Percentiles rank a stretch among this genome's conserved stretches.
Conservation (phyloP, 2,888 invertebrate species). For the Tipula lateralis region DNA sequence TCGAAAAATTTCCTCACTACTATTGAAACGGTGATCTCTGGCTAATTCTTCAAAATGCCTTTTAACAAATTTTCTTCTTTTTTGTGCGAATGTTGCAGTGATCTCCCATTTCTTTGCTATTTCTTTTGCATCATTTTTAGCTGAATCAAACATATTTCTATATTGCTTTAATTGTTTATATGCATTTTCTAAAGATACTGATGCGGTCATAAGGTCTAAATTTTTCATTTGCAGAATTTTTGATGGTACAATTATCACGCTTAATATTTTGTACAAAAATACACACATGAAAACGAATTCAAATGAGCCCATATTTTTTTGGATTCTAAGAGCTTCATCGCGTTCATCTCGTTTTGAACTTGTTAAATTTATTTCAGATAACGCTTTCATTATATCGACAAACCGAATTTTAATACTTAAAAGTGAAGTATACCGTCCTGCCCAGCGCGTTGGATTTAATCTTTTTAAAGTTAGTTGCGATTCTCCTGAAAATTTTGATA, state of each 20-base stretch:
- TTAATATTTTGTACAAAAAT: slow-evolving; percentile 19
- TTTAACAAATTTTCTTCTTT: neutral
- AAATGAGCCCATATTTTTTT: slow-evolving; percentile 20
- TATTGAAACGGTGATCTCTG: too few relatives aligned
- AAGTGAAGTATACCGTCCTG: neutral
- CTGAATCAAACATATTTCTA: too few relatives aligned
- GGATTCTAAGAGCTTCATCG: neutral
- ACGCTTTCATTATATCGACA: slow-evolving; percentile 20
- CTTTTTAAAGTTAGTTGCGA: neutral
- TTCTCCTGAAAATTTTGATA: neutral
- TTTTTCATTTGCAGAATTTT: slow-evolving; percentile 12
- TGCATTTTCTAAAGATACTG: too few relatives aligned
- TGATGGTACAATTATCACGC: neutral
- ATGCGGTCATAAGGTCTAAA: too few relatives aligned
- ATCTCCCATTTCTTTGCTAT: too few relatives aligned
- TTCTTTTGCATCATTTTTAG: too few relatives aligned
- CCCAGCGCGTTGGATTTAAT: too few relatives aligned
- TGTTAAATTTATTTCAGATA: neutral
- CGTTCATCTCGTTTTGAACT: neutral
- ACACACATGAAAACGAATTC: slow-evolving; percentile 20
- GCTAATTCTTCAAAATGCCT: neutral
- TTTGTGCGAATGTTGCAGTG: too few relatives aligned
- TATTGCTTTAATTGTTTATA: too few relatives aligned
- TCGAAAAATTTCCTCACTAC: neutral
- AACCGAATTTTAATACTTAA: slow-evolving; percentile 13